A percentile compares a stretch with the other conserved stretches of the same genome.
These are phyloP conservation scores for Melanotaenia parkinsoni DNA, from an alignment of 2,797 vertebrate genomes.

Conservation along the genomic window DNA sequence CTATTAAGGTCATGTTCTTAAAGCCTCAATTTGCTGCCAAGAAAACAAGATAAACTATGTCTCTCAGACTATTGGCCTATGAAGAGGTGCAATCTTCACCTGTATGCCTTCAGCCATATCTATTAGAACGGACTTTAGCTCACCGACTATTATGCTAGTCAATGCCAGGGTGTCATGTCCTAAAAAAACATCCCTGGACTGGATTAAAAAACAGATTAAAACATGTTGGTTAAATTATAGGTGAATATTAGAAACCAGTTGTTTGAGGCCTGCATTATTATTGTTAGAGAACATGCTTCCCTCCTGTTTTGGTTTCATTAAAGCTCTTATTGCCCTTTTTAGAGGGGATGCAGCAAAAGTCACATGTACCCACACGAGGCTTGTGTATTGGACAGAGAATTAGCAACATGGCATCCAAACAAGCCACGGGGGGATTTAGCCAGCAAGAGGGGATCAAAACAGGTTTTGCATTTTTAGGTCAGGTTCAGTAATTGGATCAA, in stretches of 20 bases:
- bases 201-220: too few species aligned
- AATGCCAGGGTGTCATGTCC: slow-evolving; percentile 10
- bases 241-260: slow-evolving; percentile 8
- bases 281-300: not conserved
- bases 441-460: slow-evolving; percentile 30
- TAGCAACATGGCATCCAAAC: slow-evolving; percentile 35
- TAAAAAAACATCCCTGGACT: too few species aligned
- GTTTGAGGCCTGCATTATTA: not conserved
- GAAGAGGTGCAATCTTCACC: slow-evolving; percentile 37
- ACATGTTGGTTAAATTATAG: slow-evolving; percentile 16
- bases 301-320: slow-evolving; percentile 24
- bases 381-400: slow-evolving; percentile 41
- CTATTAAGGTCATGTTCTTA: slow-evolving; percentile 50
- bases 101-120: slow-evolving; percentile 40
- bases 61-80: slow-evolving; percentile 18
- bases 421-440: slow-evolving; percentile 9
- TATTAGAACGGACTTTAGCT: slow-evolving; percentile 32
- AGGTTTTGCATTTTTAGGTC: slow-evolving; percentile 35
- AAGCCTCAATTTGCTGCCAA: slow-evolving; percentile 54
- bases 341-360: slow-evolving; percentile 18
- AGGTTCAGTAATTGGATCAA: slow-evolving; percentile 22
- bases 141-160: slow-evolving; percentile 47
- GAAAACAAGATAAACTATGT: slow-evolving; percentile 51
- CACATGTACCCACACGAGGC: not conserved
- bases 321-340: slow-evolving; percentile 4